phyloP scores from a whole-genome alignment of 2,888 invertebrate species.

The Anaspis maculata region DNA sequence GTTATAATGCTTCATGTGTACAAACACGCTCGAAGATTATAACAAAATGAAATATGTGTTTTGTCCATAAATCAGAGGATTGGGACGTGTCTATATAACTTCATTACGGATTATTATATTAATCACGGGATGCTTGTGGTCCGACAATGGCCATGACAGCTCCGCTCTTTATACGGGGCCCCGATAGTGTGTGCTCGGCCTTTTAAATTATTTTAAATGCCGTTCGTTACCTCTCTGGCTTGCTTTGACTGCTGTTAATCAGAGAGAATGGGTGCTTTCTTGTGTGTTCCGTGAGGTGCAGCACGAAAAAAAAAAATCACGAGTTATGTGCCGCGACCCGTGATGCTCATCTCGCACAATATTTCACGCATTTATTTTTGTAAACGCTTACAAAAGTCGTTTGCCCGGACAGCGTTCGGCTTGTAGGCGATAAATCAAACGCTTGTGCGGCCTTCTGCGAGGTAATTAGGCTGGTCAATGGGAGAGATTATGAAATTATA shows the following conservation, averaged over 20 bases:
- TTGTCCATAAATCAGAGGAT: slow-evolving; percentile 41
- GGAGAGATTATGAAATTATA: too few species aligned
- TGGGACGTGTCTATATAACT: slow-evolving; percentile 41
- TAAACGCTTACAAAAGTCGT: too few species aligned
- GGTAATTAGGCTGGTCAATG: too few species aligned
- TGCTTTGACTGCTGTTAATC: slow-evolving; percentile 17
- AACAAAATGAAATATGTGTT: slow-evolving; percentile 36
- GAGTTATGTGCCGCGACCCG: too few species aligned
- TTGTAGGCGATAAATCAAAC: too few species aligned
- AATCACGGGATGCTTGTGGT: slow-evolving; percentile 39
- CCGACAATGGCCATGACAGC: slow-evolving; percentile 31
- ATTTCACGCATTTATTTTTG: too few species aligned
- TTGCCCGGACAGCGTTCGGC: too few species aligned
- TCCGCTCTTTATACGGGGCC: slow-evolving; percentile 21
- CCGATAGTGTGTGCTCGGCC: slow-evolving; percentile 17
- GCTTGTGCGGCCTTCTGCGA: too few species aligned
- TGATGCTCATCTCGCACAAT: too few species aligned
- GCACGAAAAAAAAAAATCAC: too few species aligned
- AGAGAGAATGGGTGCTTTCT: slow-evolving; percentile 10
- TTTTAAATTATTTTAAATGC: slow-evolving; percentile 23
- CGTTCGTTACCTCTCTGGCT: slow-evolving; percentile 17
- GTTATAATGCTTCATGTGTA: slow-evolving; percentile 28
- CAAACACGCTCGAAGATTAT: slow-evolving; percentile 32
- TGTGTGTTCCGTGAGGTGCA: too few species aligned
- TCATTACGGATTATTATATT: slow-evolving; percentile 44